A percentile compares a stretch with the other conserved stretches of the same genome.
These are phyloP conservation scores for Pachyseris speciosa DNA, from an alignment of 64 coral and sea anemone species.

Conservation along the genomic window DNA sequence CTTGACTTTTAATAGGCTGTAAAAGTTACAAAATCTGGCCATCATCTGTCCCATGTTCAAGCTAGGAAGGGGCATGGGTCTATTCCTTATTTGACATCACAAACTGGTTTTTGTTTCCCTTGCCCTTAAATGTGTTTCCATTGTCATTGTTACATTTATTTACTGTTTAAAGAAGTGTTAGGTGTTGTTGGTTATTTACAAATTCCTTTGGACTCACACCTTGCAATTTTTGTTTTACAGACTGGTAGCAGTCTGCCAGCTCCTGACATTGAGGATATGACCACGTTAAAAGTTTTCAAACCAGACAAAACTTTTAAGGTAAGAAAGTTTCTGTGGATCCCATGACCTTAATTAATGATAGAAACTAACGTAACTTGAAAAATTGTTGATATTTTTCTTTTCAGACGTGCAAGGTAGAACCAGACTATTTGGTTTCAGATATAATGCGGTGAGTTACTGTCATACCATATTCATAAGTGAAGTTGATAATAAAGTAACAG, in stretches of 20 bases:
- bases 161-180: too few relatives aligned
- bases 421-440: constrained; percentile 68
- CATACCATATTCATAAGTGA: neutral
- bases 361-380: neutral
- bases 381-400: neutral
- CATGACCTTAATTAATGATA: neutral
- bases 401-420: constrained; percentile 93
- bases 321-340: neutral
- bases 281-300: constrained; percentile 80
- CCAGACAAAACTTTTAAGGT: constrained; percentile 94
- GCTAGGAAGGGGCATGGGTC: too few relatives aligned
- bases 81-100: too few relatives aligned
- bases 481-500: too few relatives aligned
- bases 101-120: too few relatives aligned
- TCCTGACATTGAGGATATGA: constrained; percentile 39
- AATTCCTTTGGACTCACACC: neutral
- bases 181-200: neutral
- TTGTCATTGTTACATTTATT: too few relatives aligned
- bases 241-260: constrained; percentile 13
- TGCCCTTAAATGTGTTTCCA: too few relatives aligned
- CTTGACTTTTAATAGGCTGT: too few relatives aligned
- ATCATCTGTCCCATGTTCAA: too few relatives aligned
- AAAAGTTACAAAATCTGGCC: too few relatives aligned
- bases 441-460: constrained; percentile 63
- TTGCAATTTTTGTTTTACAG: neutral